Evolutionary conservation across 1,140 invertebrate species (phyloP).

Genomic region (Neodiprion fabricii): DNA sequence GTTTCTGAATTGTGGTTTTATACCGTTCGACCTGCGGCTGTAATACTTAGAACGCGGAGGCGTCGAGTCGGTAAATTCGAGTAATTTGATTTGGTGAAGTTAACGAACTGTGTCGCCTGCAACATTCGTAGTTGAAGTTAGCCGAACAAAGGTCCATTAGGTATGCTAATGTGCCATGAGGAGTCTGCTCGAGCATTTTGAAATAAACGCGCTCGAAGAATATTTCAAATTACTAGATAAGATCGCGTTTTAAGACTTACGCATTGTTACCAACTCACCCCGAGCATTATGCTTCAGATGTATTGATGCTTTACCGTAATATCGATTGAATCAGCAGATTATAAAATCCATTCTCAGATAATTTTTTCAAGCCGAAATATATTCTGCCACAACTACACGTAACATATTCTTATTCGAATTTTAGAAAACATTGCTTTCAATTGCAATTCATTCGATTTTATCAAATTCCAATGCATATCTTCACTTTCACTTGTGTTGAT

Average conservation of each 20-base stretch:
- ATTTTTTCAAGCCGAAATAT: too few relatives aligned
- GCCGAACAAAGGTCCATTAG: constrained; percentile 57
- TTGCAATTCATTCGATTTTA: too few relatives aligned
- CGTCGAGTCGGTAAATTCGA: constrained; percentile 54
- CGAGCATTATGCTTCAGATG: too few relatives aligned
- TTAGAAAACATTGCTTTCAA: too few relatives aligned
- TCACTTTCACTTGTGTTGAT: too few relatives aligned
- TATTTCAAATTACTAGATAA: constrained; percentile 1
- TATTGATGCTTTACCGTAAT: too few relatives aligned
- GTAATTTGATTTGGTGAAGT: constrained; percentile 57
- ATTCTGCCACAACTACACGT: too few relatives aligned
- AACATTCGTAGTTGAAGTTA: constrained; percentile 56
- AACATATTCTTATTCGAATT: too few relatives aligned
- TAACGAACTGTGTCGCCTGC: constrained; percentile 55
- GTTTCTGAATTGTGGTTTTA: constrained; percentile 5
- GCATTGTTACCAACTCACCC: neutral
- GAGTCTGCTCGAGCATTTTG: neutral
- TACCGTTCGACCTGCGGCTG: neutral
- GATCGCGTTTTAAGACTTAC: neutral
- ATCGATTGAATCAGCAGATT: too few relatives aligned
- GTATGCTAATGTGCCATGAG: constrained; percentile 48
- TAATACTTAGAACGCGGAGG: constrained; percentile 37
- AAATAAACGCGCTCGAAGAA: neutral
- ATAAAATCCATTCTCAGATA: too few relatives aligned
- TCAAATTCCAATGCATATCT: too few relatives aligned